Base-by-base conservation (phyloP, 1,140 invertebrate genomes). In the Lepidurus packardi region DNA sequence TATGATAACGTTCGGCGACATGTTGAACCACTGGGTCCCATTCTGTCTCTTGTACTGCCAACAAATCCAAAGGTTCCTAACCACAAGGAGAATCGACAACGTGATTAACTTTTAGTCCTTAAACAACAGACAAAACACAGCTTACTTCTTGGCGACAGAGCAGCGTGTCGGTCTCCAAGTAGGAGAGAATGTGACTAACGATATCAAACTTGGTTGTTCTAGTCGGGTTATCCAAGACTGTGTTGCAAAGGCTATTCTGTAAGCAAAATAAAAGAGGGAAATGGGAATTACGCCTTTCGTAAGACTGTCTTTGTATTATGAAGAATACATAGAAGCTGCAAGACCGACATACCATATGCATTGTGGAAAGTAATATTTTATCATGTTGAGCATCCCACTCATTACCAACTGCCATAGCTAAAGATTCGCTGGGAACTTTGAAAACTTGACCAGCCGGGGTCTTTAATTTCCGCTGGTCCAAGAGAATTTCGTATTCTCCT, bases 301-400 rank as follows among this genome's bases (percentile, higher is more conserved):
- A 76, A 79, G 76, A 79, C 73, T 80, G 16, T 65, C 80, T 74
- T 79, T 78, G 78, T 79, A 76, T 73, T 73, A 82, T 41, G 53
- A 24, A 73, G 79, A 47, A 77, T 81, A 43, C 76, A 43, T 73
- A 44, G 73, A 73, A 74, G 78, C 74, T 47, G 73, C 41, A 74
- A 80, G 76, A 79, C 78, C 74, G 76, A 80, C 82, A 87, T 89
- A 95, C 93, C 86, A 98, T 86, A 85, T 97, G 94, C 95, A 98
- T 97, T 77, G 88, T 89, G 78, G 91, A 90, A 82, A 90, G 90
- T 78, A 91, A 85, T 78, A 98, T 93, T 78, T 87, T 87, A 47
- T 92, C 89, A 80, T 90, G 89, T 84, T 98, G 95, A n/a, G 90
- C 86, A 82, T 94, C 90, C 93, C 96, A 98, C 89, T 98, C 96